Evolutionary conservation across 2,113 vertebrate genomes (phyloP), one percentile per base, ranked within the genome.

Genomic region (Pteruthius melanotis): DNA sequence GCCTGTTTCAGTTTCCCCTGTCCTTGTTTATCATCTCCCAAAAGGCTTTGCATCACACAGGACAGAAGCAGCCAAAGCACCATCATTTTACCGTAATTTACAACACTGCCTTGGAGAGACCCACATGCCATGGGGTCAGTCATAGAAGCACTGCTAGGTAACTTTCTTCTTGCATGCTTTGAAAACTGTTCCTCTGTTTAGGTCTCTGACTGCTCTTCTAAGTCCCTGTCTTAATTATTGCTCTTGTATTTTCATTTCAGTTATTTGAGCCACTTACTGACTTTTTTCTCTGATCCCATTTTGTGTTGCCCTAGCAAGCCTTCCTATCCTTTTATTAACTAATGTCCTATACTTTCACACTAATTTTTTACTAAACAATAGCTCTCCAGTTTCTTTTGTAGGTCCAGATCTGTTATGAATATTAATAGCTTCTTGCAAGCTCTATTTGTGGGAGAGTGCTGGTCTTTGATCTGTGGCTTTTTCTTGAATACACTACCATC

Each of bases 371-470:
- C 94, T 94, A 96, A 98, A 98, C 96, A 98, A 97, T 94, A 94
- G 91, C 96, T 96, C 96, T 96, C 76, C 85, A 49, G 49, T 93
- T 96, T 96, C 98, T 97, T 97, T 97, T 97, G 97, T 97, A 97
- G 95, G 92, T 95, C 92, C 94, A 93, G 95, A 96, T 95, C 94
- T 93, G 76, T 96, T 97, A 95, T 97, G 97, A 98, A 98, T 98
- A 98, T 98, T 98, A 98, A 98, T 98, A 94, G 95, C 87, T 96
- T 97, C 95, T 94, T 96, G 95, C 94, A 97, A 96, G 87, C 92
- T 90, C 60, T 96, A n/a, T 98, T 97, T 97, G 95, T 95, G 92
- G 91, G 76, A 95, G 85, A 90, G 93, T 85, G 74, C 65, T 91
- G 66, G 86, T 95, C 97, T 98, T 98, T 98, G 97, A 98, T 98